Evolutionary conservation across 1,140 invertebrate species (phyloP), one percentile per base, ranked within the genome.

Genomic region (Drosophila setifemur): DNA sequence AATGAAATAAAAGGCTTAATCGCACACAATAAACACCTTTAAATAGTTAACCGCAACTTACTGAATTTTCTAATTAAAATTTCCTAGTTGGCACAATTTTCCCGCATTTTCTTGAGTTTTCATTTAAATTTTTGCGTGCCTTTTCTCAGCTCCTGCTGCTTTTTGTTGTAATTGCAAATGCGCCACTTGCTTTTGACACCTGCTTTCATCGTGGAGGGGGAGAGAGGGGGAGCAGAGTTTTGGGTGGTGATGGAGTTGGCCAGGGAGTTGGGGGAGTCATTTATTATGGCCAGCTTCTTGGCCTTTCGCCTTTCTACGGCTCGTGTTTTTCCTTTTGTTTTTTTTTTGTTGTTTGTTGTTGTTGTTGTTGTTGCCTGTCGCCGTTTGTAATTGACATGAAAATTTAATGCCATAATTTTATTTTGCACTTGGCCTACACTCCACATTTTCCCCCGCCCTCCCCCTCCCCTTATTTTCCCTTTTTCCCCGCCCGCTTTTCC

Each of bases 351-450:
- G 39, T 43, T 42, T 35, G n/a, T 52, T 43, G 26, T 35, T 19
- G 35, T 47, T 43, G 28, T 35, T 61, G 47, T 31, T 60, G 57
- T 25, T 60, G 55, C 12, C 57, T 61, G 60, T 49, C 60, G 60
- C 57, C 60, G 60, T 72, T 72, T 72, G 68, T 72, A 72, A 72
- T 72, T 72, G 69, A 72, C 69, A 72, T 73, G 69, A 73, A 72
- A 72, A 73, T 72, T 72, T 64, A 72, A 72, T 72, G 55, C 47
- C 47, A 72, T 72, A 72, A 72, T 72, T 72, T 72, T 73, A 72
- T 72, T 72, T 72, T 72, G 55, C 69, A 71, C 52, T 71, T 60
- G 66, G 66, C 66, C 67, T 50, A 71, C 66, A 37, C 60, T 29
- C 40, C 42, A 4, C 28, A 4, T 4, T 1, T 23, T 6, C 1